Evolutionary conservation across 2,888 invertebrate species (phyloP).

Genomic region (Thymelicus lineola): DNA sequence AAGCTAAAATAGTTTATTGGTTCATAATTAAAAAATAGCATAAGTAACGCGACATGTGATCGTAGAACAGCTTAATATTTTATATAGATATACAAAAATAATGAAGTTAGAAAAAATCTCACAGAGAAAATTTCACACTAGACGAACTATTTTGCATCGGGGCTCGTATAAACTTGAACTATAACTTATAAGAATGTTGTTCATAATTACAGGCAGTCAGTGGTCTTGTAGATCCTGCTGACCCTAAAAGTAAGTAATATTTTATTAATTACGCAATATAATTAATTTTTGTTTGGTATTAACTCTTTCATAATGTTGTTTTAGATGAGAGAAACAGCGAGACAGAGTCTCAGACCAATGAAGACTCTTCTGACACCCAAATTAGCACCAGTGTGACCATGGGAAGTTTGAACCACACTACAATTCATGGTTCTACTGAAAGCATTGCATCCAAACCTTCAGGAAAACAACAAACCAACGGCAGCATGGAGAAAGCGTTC

Average conservation of each 20-base stretch:
- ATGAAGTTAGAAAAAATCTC: no score
- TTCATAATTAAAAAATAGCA: no score
- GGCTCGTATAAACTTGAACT: no score
- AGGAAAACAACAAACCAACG: conserved; percentile 81
- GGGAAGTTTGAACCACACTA: conserved; percentile 75
- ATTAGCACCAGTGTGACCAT: conserved; percentile 79
- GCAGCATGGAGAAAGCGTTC: conserved; percentile 71
- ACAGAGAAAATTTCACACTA: no score
- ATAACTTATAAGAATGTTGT: neutral
- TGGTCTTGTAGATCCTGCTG: conserved; percentile 90
- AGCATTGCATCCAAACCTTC: conserved; percentile 79
- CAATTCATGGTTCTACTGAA: conserved; percentile 80
- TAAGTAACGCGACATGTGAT: no score
- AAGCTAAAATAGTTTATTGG: no score
- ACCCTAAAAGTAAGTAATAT: conserved; percentile 90
- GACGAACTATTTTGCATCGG: no score
- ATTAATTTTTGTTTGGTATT: neutral
- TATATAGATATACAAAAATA: no score
- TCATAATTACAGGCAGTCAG: conserved; percentile 88
- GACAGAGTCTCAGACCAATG: conserved; percentile 93
- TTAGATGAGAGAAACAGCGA: conserved; percentile 94
- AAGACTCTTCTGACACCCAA: conserved; percentile 90
- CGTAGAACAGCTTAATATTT: no score
- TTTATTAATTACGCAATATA: neutral
- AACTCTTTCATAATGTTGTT: conserved; percentile 48